phyloP scores from a whole-genome alignment of 2,113 vertebrate species.

The Spea multiplicata region DNA sequence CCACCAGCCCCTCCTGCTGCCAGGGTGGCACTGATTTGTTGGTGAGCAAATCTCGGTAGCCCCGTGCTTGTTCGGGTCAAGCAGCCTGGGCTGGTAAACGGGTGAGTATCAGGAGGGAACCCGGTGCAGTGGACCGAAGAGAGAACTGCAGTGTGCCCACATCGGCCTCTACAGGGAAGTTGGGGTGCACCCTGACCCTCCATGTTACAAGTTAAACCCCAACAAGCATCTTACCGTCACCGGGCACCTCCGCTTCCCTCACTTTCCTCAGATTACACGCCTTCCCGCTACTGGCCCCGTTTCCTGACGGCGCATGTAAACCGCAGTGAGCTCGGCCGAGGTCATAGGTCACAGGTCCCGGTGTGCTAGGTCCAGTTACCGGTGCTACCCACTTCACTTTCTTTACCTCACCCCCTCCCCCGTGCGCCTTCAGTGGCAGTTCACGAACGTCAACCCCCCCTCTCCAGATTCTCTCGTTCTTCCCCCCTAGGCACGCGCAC shows the following conservation, averaged over 20 bases:
- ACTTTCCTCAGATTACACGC: neutral
- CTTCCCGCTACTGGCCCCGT: neutral
- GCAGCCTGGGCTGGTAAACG: no score
- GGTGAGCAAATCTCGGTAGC: neutral
- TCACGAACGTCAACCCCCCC: conserved; percentile 5
- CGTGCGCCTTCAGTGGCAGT: no score
- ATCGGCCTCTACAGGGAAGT: neutral
- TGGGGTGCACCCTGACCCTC: neutral
- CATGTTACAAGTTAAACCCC: neutral
- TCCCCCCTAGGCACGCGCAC: conserved; percentile 13
- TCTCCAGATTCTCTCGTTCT: conserved; percentile 11
- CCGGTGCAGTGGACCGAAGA: conserved; percentile 1
- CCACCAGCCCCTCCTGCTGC: conserved; percentile 1
- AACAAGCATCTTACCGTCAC: conserved; percentile 5
- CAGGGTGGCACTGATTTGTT: conserved; percentile 3
- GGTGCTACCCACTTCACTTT: conserved; percentile 3
- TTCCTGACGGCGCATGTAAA: no score
- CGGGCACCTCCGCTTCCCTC: neutral
- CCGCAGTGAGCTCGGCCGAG: no score
- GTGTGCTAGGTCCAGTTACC: no score
- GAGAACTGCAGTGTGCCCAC: conserved; percentile 1
- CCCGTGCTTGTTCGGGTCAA: no score
- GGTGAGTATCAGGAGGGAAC: neutral
- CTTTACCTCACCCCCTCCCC: neutral
- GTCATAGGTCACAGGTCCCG: no score